Base-by-base conservation (phyloP, 1,140 invertebrate species). In the Drosophila micromelanica region DNA sequence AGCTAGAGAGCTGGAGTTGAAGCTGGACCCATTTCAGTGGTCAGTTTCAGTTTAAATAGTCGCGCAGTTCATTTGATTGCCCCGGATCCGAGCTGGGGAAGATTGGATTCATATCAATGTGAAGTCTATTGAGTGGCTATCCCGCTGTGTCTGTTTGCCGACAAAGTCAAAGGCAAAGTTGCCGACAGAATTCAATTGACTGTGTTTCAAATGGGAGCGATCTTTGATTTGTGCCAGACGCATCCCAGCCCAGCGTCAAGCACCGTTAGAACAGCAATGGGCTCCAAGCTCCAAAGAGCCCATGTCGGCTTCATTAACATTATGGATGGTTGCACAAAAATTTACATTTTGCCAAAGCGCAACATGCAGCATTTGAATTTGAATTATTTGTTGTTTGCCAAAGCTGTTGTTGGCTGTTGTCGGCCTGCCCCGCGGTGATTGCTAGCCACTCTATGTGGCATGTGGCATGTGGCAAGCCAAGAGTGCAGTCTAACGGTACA, bases 121-220 rank as follows among this genome's bases (percentile, higher is more conserved):
- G 56, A 32, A 51, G 63, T 55, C 52, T 56, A 30, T 71, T 69
- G 57, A 45, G 30, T 61, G 48, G 40, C 32, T 56, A 40, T 78
- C 78, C 82, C 82, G 82, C 82, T 87, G 82, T 70, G 67, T 63
- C 15, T 87, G 73, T 78, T 76, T 78, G 84, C 84, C 84, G 84
- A 89, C 84, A 87, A 87, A 87, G 82, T 73, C 82, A 87, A 87
- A 89, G 84, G 75, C 69, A 78, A 79, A 76, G 49, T 72, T 78
- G 70, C 76, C 72, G 75, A 59, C 56, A 68, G 62, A 89, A 85
- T 84, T 87, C 84, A 89, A 87, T 89, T 87, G 74, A 77, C 64
- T 70, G 74, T 35, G 32, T 8, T 8, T 35, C 32, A 35, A 35
- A 35, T 7, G 61, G 27, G 46, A 65, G 56, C 55, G 60, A 60